Evolutionary conservation across 2,888 invertebrate species (phyloP).

Genomic region (Ormia ochracea): DNA sequence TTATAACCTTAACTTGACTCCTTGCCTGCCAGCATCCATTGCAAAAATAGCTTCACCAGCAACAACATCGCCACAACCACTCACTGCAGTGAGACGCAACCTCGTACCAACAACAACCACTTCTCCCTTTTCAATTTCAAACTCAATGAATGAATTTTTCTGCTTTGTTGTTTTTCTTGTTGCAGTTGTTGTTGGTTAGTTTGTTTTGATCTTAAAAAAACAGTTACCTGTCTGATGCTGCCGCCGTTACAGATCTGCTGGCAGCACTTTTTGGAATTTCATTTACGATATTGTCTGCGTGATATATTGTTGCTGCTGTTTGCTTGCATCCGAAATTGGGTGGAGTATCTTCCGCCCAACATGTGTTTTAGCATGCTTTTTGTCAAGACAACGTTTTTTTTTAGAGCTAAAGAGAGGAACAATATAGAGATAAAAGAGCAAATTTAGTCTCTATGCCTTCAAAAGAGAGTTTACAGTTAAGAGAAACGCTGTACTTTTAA

Average conservation of each 20-base stretch:
- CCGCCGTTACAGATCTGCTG: constrained; percentile 7
- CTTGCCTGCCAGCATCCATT: not conserved
- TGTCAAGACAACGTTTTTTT: constrained; percentile 36
- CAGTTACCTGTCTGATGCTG: constrained; percentile 43
- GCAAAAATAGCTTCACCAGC: constrained; percentile 16
- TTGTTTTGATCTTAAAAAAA: constrained; percentile 38
- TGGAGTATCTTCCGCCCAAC: constrained; percentile 71
- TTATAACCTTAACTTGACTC: constrained; percentile 41
- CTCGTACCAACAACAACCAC: constrained; percentile 5
- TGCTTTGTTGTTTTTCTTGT: constrained; percentile 2
- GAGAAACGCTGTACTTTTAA: not conserved
- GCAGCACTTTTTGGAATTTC: constrained; percentile 66
- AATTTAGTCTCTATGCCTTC: not conserved
- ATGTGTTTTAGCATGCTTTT: constrained; percentile 61
- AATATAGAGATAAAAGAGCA: not conserved
- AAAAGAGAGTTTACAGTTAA: not conserved
- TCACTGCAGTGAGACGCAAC: constrained; percentile 2
- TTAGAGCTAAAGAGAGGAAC: not conserved
- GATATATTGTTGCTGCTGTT: constrained; percentile 40
- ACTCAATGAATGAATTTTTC: constrained; percentile 70
- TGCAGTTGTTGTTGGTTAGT: too few relatives aligned
- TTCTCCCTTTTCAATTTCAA: constrained; percentile 50
- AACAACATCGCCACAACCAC: not conserved
- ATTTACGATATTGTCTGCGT: constrained; percentile 61
- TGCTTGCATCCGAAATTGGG: constrained; percentile 73